Base-by-base conservation (phyloP, 2,113 vertebrate genomes). In the Saiga tatarica region DNA sequence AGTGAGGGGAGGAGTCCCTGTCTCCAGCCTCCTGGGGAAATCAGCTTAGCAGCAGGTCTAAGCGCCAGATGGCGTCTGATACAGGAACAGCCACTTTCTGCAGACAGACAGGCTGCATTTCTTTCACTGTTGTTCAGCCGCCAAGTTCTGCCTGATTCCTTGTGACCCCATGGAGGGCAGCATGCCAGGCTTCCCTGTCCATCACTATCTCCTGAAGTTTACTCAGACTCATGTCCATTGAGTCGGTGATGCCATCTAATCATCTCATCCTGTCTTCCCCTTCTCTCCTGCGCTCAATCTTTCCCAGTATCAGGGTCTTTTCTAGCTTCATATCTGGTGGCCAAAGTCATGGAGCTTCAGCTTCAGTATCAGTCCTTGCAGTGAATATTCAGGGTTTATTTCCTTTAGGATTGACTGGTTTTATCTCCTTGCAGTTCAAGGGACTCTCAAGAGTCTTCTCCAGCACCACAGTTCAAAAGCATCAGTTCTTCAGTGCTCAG, bases 61-160 rank as follows among this genome's bases (percentile, higher is more conserved):
- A 28, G 57, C 28, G 76, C 79, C 39, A 39, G 13, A n/a, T 0
- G 47, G 6, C 0, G 0, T 76, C 52, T 7, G 60, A 23, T 7
- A 36, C 13, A 67, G 86, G 53, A 71, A 71, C 60, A 47, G 47
- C 17, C 62, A 36, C 86, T 52, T 26, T 88, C 47, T 52, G 23
- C 36, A 57, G 28, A 90, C 28, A 86, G 39, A 94, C 39, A 87
- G 26, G 33, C 30, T 90, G 79, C 50, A 89, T 53, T 96, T 85
- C 90, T 81, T 74, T 25, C 11, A 21, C 1, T n/a, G 36, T 39
- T 42, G 36, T 42, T 74, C 36, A 74, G 21, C 42, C 0, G 0
- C 23, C 23, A 42, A 74, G 36, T 74, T 39, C n/a, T 42, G 11
- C 71, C 71, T 6, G 67, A 74, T 6, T 74, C 71, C 71, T 74